Conservation (phyloP, 2,797 vertebrate species). For the Clarias pachynema region DNA sequence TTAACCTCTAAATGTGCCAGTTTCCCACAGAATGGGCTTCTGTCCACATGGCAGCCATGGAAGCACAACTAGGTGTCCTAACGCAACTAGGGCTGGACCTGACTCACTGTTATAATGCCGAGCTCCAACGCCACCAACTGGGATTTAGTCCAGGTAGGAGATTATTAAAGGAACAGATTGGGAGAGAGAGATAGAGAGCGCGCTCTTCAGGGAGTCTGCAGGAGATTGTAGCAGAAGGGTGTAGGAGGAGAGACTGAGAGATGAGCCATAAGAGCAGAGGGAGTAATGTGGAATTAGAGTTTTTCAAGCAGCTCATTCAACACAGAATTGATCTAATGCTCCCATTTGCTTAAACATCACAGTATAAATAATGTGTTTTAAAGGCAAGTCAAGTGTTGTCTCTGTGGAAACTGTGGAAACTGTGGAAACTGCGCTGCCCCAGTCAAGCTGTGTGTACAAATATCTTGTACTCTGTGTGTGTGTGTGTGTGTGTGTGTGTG, state of each 20-base stretch:
- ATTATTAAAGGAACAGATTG: conserved; percentile 6
- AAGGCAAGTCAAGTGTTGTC: neutral
- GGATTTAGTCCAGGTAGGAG: conserved; percentile 60
- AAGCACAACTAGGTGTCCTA: conserved; percentile 59
- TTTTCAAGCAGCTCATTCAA: conserved; percentile 21
- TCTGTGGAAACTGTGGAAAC: neutral
- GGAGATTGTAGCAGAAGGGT: conserved; percentile 33
- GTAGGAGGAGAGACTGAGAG: conserved; percentile 53
- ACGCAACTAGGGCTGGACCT: conserved; percentile 60
- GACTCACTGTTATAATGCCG: conserved; percentile 49
- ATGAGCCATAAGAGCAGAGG: conserved; percentile 43
- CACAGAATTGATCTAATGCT: conserved; percentile 25
- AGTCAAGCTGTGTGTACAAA: neutral
- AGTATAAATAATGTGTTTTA: neutral
- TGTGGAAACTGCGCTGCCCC: no score
- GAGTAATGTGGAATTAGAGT: conserved; percentile 37
- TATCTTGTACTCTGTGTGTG: neutral
- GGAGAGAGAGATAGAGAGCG: neutral
- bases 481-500: neutral
- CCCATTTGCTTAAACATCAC: neutral
- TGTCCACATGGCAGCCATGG: conserved; percentile 62
- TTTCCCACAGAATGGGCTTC: conserved; percentile 66
- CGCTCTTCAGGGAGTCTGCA: neutral
- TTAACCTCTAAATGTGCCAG: conserved; percentile 61
- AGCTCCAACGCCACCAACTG: conserved; percentile 41